Base-by-base conservation (phyloP, 1,140 invertebrate species). In the Bombus superbus region DNA sequence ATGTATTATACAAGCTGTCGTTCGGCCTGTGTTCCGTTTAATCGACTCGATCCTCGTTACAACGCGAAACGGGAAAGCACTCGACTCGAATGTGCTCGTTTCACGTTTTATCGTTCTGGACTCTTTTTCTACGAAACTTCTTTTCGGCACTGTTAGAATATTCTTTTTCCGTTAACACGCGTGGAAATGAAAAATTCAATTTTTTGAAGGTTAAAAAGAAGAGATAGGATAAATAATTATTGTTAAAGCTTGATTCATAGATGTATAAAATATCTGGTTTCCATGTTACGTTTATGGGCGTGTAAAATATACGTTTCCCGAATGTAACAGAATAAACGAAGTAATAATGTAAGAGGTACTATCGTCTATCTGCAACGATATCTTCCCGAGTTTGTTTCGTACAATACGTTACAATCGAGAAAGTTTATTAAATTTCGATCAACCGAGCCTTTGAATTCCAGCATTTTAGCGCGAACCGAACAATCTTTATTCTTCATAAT, bases 1-100 rank as follows among this genome's bases (percentile, higher is more conserved):
- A 93, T 93, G 86, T 93, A 95, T 94, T 94, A 94, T 83, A 88
- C 89, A 83, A 91, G 78, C 88, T 92, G 88, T 88, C 86, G 87
- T 86, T 81, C 81, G 69, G 59, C 57, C 59, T 71, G 69, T 74
- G 53, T 71, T 32, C 40, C 81, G 72, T 79, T 86, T 89, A 87
- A 87, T 71, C 76, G 73, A 53, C 47, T 69, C 66, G 32, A 77
- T 75, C 73, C 57, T 68, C 74, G 87, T 75, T 64, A 69, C 32
- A 78, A 66, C 11, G n/a, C 28, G 35, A 64, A 86, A 83, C 76
- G n/a, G 35, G 35, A 28, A 64, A 44, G 47, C 32, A 35, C 22
- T 86, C 8, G 38, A 18, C 22, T 62, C 42, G 28, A 59, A 81
- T 28, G 4, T 66, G 44, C n/a, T 35, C 32, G 64, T 35, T 35